These are phyloP conservation scores for Nyleta sp. DNA, from an alignment of 2,888 invertebrate species.

Conservation along the genomic window DNA sequence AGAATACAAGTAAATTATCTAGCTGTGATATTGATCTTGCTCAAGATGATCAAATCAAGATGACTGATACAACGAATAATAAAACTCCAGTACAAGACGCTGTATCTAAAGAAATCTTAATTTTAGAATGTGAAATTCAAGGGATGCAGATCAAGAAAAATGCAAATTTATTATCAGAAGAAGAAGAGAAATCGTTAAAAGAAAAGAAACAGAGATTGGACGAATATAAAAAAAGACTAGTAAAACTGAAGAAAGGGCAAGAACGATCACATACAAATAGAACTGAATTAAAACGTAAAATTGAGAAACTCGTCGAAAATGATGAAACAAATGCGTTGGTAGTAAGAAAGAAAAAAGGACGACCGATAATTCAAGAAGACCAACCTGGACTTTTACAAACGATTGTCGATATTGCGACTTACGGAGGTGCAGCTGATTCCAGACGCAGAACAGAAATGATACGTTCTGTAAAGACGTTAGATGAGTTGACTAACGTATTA, in stretches of 20 bases:
- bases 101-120: neutral
- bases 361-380: constrained; percentile 53
- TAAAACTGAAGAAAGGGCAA: constrained; percentile 5
- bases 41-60: neutral
- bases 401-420: constrained; percentile 37
- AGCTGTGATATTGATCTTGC: neutral
- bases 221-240: neutral
- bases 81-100: constrained; percentile 7
- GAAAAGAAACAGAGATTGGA: neutral
- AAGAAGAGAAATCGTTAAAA: neutral
- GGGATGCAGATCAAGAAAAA: neutral
- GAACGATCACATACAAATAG: neutral
- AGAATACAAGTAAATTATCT: neutral
- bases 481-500: constrained; percentile 56
- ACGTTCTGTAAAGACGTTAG: constrained; percentile 60
- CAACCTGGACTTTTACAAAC: constrained; percentile 70
- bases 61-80: neutral
- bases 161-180: neutral
- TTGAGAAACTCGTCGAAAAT: neutral
- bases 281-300: neutral
- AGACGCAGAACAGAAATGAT: constrained; percentile 65
- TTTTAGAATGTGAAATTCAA: constrained; percentile 1
- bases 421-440: constrained; percentile 17
- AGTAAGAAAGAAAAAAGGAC: constrained; percentile 2
- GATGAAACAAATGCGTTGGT: neutral